Conservation (phyloP, 1,140 invertebrate species). For the Heliothis subflexa region DNA sequence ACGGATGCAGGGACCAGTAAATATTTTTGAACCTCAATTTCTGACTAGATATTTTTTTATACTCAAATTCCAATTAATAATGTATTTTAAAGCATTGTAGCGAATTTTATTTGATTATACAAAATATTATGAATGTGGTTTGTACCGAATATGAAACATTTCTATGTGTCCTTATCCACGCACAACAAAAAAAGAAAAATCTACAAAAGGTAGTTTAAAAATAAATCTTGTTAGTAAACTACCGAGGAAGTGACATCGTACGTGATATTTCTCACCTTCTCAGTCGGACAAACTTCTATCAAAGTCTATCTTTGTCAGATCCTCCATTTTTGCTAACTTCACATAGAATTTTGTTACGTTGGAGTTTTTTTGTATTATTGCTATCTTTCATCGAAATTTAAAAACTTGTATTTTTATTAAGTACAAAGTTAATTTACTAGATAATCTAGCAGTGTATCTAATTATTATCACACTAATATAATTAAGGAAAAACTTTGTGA, state of each 20-base stretch:
- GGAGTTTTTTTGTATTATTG: background rate
- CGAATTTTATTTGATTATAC: no score
- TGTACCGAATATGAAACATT: background rate
- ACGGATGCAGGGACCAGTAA: no score
- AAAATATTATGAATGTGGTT: no score
- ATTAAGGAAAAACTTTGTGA: no score
- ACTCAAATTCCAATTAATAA: no score
- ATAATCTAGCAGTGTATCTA: no score
- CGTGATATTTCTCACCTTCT: constrained; percentile 5
- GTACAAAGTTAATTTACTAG: background rate
- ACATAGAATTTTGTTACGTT: background rate
- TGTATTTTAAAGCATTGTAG: no score
- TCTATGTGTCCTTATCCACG: no score
- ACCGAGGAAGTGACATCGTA: constrained; percentile 14
- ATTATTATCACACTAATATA: no score
- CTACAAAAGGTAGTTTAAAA: constrained; percentile 16
- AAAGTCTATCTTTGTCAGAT: constrained; percentile 18
- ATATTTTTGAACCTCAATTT: no score
- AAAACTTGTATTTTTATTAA: background rate
- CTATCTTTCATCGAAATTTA: background rate
- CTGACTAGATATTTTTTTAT: no score
- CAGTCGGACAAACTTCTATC: constrained; percentile 13
- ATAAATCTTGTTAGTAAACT: constrained; percentile 35
- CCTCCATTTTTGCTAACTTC: background rate
- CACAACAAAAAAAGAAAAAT: background rate